Evolutionary conservation across 23 tunicate species (phyloP).

Genomic region (Diplosoma virens): DNA sequence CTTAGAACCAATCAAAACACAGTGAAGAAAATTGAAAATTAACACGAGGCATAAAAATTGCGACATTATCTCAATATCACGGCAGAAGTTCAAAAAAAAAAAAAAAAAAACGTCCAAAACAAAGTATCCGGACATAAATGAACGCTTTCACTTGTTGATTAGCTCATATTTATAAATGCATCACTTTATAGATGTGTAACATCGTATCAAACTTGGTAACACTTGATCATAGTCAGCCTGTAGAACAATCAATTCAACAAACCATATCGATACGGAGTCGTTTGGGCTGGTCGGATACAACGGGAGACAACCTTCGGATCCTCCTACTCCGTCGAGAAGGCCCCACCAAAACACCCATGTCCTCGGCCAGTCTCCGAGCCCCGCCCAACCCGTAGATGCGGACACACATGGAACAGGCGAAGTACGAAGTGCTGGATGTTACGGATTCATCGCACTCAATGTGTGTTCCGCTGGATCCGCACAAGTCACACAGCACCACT

Average conservation of each 20-base stretch:
- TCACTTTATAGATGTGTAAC: no score
- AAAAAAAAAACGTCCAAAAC: no score
- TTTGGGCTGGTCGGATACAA: neutral
- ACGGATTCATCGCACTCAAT: conserved; percentile 49
- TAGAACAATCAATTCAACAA: conserved; percentile 17
- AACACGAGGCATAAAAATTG: no score
- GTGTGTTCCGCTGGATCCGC: conserved; percentile 81
- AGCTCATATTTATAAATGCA: no score
- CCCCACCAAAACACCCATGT: conserved; percentile 9
- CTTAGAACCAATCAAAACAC: no score
- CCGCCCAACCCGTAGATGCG: conserved; percentile 34
- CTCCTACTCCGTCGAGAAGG: neutral
- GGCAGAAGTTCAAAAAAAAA: no score
- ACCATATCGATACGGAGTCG: conserved; percentile 11
- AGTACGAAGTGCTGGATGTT: conserved; percentile 22
- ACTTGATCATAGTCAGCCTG: no score
- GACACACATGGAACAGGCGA: conserved; percentile 24
- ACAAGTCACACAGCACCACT: conserved; percentile 63
- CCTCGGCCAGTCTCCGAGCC: conserved; percentile 28
- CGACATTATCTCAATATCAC: no score
- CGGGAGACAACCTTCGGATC: neutral
- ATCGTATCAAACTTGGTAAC: no score
- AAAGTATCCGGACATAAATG: no score
- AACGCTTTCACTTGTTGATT: no score
- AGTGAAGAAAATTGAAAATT: no score